phyloP scores from a whole-genome alignment of 2,797 vertebrate genomes.

The Champsocephalus gunnari region DNA sequence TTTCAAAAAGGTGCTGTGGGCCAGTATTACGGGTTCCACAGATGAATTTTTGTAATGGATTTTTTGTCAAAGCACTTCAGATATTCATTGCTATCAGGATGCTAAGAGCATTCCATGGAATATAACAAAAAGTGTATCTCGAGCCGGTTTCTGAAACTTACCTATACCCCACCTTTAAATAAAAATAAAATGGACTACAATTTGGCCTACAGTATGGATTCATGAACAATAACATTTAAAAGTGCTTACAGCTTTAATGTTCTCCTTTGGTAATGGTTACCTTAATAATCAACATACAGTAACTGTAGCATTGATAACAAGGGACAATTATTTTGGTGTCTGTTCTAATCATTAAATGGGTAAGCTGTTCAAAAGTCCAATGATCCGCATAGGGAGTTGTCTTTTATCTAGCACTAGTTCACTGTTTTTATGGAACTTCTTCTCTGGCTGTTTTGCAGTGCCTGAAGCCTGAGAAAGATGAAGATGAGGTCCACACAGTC shows the following conservation, averaged over 20 bases:
- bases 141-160: too few species aligned
- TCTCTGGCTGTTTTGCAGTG: constrained; percentile 64
- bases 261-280: neutral
- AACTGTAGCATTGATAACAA: neutral
- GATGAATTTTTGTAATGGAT: too few species aligned
- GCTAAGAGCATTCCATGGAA: too few species aligned
- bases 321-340: neutral
- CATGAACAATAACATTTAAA: neutral
- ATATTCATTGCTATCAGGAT: too few species aligned
- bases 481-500: constrained; percentile 54
- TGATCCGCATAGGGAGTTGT: neutral
- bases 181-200: too few species aligned
- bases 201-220: neutral
- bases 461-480: constrained; percentile 58
- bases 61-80: too few species aligned
- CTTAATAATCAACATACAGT: neutral
- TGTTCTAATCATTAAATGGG: constrained; percentile 17
- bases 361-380: neutral
- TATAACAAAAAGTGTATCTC: too few species aligned
- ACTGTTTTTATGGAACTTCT: constrained; percentile 36
- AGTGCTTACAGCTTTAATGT: neutral
- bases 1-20: constrained; percentile 3
- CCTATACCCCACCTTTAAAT: too few species aligned
- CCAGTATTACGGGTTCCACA: too few species aligned
- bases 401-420: neutral